phyloP scores from a whole-genome alignment of 1,140 invertebrate species.

The Globodera ellingtonae region DNA sequence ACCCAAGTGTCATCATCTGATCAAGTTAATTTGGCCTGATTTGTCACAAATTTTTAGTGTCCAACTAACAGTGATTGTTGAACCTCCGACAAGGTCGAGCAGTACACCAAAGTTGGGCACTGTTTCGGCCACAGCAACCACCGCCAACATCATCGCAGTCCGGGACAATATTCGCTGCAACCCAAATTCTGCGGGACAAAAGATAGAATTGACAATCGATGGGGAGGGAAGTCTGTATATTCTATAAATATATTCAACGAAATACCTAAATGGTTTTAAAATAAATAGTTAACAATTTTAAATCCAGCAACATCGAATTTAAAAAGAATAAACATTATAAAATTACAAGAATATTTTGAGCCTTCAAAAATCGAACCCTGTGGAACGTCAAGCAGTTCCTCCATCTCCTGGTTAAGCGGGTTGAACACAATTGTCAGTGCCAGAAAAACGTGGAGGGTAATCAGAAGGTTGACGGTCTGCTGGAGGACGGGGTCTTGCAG shows the following conservation, averaged over 20 bases:
- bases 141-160: conserved; percentile 74
- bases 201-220: neutral
- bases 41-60: conserved; percentile 68
- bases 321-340: neutral
- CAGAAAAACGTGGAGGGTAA: conserved; percentile 66
- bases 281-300: too few relatives aligned
- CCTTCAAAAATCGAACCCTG: conserved; percentile 67
- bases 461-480: conserved; percentile 65
- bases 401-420: conserved; percentile 71
- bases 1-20: conserved; percentile 76
- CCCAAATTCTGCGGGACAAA: conserved; percentile 75
- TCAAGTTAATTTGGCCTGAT: conserved; percentile 78
- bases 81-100: conserved; percentile 73
- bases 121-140: conserved; percentile 78
- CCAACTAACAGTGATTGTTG: conserved; percentile 44
- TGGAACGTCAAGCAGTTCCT: conserved; percentile 73
- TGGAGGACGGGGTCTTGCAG: conserved; percentile 59
- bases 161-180: conserved; percentile 76
- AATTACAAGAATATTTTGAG: neutral
- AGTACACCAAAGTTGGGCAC: conserved; percentile 86
- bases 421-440: conserved; percentile 67
- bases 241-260: too few relatives aligned
- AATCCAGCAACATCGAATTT: too few relatives aligned
- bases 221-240: too few relatives aligned
- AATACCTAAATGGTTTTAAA: too few relatives aligned